Percentiles rank a stretch among this genome's conserved stretches.
Evolutionary conservation across 2,888 invertebrate genomes (phyloP).

Genomic region (Rugalucina vietnamica): DNA sequence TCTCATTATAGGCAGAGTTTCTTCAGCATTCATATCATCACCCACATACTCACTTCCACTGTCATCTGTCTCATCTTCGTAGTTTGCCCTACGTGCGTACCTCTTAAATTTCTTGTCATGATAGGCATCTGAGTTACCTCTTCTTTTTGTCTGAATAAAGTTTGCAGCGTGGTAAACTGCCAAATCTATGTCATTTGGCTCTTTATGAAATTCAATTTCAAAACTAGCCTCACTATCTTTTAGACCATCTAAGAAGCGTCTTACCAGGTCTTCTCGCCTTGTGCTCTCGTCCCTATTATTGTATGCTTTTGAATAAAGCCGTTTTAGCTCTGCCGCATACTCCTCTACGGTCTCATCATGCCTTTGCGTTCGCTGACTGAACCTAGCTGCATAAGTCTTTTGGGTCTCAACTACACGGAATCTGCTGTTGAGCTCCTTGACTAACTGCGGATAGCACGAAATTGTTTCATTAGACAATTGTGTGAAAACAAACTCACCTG

Average conservation of each 20-base stretch:
- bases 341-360: constrained; percentile 37
- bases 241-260: constrained; percentile 39
- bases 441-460: constrained; percentile 12
- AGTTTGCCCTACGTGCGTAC: too few species aligned
- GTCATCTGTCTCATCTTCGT: too few species aligned
- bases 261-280: constrained; percentile 36
- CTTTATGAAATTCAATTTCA: constrained; percentile 33
- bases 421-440: constrained; percentile 36
- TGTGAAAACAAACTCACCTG: constrained; percentile 48
- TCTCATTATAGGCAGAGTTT: too few species aligned
- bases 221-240: constrained; percentile 25
- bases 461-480: constrained; percentile 17
- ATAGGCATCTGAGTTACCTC: not conserved
- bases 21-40: too few species aligned
- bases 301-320: constrained; percentile 51
- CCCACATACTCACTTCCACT: too few species aligned
- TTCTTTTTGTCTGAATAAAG: not conserved
- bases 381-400: constrained; percentile 35
- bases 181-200: constrained; percentile 28
- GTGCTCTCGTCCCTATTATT: constrained; percentile 30
- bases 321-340: constrained; percentile 48
- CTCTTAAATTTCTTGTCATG: too few species aligned
- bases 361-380: constrained; percentile 33
- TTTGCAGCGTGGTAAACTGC: constrained; percentile 32
- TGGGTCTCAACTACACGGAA: constrained; percentile 47